These are phyloP conservation scores for Syngnathus typhle DNA, from an alignment of 2,113 vertebrate genomes.

Conservation along the genomic window DNA sequence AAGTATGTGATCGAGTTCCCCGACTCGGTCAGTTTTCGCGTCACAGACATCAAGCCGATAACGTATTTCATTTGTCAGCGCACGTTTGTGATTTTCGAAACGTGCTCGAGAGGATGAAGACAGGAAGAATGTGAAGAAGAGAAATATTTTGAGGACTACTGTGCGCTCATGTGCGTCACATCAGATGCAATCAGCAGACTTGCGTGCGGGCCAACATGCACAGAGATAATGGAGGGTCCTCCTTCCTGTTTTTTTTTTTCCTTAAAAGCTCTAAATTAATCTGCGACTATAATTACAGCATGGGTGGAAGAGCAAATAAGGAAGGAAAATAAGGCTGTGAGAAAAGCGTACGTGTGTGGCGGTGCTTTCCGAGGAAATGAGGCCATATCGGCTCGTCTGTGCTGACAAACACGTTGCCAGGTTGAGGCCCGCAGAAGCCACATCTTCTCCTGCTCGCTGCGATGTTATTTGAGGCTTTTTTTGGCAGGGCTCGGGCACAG, in stretches of 20 bases:
- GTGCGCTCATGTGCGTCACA: conserved; percentile 36
- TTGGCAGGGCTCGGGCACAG: conserved; percentile 55
- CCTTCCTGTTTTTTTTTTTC: conserved; percentile 5
- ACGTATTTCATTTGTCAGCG: conserved; percentile 56
- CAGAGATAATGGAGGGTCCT: conserved; percentile 23
- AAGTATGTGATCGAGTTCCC: conserved; percentile 26
- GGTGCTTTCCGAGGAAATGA: conserved; percentile 57
- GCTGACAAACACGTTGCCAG: conserved; percentile 62
- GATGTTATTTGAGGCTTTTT: conserved; percentile 62
- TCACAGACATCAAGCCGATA: conserved; percentile 58
- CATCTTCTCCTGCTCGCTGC: conserved; percentile 44
- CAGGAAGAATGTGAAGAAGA: conserved; percentile 37
- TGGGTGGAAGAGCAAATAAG: neutral
- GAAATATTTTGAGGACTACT: conserved; percentile 50
- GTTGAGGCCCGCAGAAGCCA: conserved; percentile 62
- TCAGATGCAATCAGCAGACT: conserved; percentile 56
- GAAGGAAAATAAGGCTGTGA: neutral
- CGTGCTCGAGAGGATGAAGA: conserved; percentile 1
- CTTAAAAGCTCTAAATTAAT: conserved; percentile 12
- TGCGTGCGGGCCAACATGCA: conserved; percentile 44
- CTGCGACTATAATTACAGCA: conserved; percentile 8
- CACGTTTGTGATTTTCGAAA: conserved; percentile 30
- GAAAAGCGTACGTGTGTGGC: conserved; percentile 29
- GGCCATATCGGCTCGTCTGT: conserved; percentile 56
- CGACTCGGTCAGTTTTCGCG: conserved; percentile 34